phyloP scores from a whole-genome alignment of 1,140 invertebrate genomes.

The Piezodorus guildinii region DNA sequence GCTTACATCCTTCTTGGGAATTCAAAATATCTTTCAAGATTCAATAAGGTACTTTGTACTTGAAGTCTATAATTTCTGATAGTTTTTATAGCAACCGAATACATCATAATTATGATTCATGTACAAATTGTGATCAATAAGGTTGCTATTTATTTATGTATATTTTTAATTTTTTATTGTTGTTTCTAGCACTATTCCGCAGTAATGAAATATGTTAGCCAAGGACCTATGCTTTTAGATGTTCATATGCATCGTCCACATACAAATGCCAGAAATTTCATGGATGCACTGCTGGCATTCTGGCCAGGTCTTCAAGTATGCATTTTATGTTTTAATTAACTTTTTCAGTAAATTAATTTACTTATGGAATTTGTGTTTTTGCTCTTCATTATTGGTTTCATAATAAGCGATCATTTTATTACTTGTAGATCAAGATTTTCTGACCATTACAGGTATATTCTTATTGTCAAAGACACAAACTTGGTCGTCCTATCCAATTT shows the following conservation, averaged over 20 bases:
- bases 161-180: too few relatives aligned
- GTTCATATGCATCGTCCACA: constrained; percentile 98
- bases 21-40: constrained; percentile 50
- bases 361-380: not conserved
- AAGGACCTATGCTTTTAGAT: constrained; percentile 88
- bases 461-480: too few relatives aligned
- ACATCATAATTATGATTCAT: too few relatives aligned
- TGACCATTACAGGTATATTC: too few relatives aligned
- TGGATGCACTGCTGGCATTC: constrained; percentile 94
- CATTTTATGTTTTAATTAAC: not conserved
- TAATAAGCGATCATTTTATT: too few relatives aligned
- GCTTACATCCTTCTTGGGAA: constrained; percentile 64
- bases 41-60: constrained; percentile 48
- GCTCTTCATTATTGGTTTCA: not conserved
- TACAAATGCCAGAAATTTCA: constrained; percentile 90
- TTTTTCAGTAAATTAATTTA: too few relatives aligned
- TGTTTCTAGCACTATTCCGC: constrained; percentile 73
- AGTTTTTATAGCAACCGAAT: too few relatives aligned
- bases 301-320: constrained; percentile 92
- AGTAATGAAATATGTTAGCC: constrained; percentile 96
- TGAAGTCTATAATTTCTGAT: not conserved
- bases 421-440: too few relatives aligned
- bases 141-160: too few relatives aligned
- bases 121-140: too few relatives aligned
- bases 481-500: too few relatives aligned